Percentiles rank a stretch among this genome's conserved stretches.
phyloP scores from a whole-genome alignment of 2,888 invertebrate genomes.

The Dryomyza anilis region DNA sequence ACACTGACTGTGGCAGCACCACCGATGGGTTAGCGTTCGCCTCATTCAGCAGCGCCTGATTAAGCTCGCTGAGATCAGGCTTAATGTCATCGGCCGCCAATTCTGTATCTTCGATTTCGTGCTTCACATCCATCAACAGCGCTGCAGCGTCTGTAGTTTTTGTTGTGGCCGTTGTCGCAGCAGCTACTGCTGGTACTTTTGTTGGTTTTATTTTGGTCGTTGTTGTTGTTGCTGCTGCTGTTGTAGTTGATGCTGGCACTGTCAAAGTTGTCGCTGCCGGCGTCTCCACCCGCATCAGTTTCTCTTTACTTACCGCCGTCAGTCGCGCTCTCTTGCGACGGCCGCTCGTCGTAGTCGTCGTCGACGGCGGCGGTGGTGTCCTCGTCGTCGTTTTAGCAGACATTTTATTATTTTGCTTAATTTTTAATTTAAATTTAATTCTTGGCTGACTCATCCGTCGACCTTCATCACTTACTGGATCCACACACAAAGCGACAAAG shows the following conservation, averaged over 20 bases:
- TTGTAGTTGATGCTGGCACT: background rate
- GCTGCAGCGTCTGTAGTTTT: background rate
- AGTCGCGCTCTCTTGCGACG: constrained; percentile 8
- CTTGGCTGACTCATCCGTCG: constrained; percentile 15
- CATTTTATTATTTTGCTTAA: too few species aligned
- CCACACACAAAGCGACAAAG: constrained; percentile 21
- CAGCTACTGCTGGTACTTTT: background rate
- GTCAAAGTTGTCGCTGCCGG: background rate
- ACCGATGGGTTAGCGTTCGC: background rate
- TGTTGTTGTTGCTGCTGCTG: constrained; percentile 13
- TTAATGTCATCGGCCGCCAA: constrained; percentile 17
- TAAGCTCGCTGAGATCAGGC: constrained; percentile 16
- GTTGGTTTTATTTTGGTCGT: background rate
- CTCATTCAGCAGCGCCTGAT: constrained; percentile 13
- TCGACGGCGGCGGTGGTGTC: too few species aligned
- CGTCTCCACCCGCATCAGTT: too few species aligned
- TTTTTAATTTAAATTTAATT: constrained; percentile 17
- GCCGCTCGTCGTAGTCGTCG: constrained; percentile 2
- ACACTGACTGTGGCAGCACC: constrained; percentile 8
- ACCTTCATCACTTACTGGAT: constrained; percentile 2
- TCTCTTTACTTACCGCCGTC: background rate
- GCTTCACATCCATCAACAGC: too few species aligned
- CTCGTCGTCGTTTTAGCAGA: too few species aligned
- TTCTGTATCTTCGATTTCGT: too few species aligned
- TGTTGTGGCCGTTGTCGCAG: constrained; percentile 1